Evolutionary conservation across 1,140 invertebrate species (phyloP).

Genomic region (Solen grandis): DNA sequence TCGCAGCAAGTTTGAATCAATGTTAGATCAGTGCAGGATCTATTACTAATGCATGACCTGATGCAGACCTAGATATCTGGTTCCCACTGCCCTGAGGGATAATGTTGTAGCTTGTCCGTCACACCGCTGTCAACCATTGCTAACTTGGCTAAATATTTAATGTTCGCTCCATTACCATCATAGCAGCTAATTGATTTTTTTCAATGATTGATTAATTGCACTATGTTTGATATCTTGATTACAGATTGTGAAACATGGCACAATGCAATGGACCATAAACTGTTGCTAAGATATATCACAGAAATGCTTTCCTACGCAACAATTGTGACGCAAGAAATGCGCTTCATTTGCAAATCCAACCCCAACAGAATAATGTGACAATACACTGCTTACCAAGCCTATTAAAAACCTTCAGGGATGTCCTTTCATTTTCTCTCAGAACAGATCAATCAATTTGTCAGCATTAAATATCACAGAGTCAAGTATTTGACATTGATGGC

Average conservation of each 20-base stretch:
- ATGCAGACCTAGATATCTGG: background rate
- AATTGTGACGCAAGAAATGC: no score
- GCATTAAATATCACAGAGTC: no score
- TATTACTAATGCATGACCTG: background rate
- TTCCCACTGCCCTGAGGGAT: background rate
- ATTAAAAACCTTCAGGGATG: no score
- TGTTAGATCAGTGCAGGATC: background rate
- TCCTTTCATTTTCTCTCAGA: no score
- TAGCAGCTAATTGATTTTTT: background rate
- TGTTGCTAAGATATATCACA: no score
- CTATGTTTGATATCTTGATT: background rate
- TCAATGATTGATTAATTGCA: background rate
- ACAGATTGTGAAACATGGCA: background rate
- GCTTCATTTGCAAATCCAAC: no score
- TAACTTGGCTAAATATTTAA: background rate
- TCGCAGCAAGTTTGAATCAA: background rate
- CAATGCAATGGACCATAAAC: no score
- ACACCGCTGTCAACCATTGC: background rate
- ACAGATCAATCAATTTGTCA: no score
- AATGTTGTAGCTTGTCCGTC: background rate
- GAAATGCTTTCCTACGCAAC: no score
- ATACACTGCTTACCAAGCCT: no score
- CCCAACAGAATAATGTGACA: no score
- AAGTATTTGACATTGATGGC: no score
- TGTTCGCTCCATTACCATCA: background rate